Evolutionary conservation across 2,888 invertebrate species (phyloP), one percentile per base, ranked within the genome.

Genomic region (Bembecia ichneumoniformis): DNA sequence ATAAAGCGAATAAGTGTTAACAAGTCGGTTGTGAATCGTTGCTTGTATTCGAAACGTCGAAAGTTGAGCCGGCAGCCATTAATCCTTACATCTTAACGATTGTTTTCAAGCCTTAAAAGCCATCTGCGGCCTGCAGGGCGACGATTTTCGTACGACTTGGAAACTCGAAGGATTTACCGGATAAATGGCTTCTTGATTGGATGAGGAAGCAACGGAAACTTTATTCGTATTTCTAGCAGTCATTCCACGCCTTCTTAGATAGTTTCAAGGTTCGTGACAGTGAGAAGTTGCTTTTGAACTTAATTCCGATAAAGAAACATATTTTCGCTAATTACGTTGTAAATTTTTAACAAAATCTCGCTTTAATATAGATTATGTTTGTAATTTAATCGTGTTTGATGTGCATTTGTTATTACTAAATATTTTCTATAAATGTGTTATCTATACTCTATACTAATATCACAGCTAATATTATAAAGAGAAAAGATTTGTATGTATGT

Each of bases 61-160:
- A 57, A 58, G 56, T 57, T 51, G 56, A 59, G 56, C 55, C 52
- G 60, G 48, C 46, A 40, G 52, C 67, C 64, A 74, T 77, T 74
- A 75, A 74, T 75, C 71, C 66, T 57, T 53, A 62, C 60, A 64
- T 67, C 68, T 71, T 75, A 77, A 76, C 71, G 74, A 74, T 75
- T 74, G 76, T 76, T 77, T 72, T 68, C 69, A 68, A 76, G 74
- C 69, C 67, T 76, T 76, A 70, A 71, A 71, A 71, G 68, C 73
- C 74, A 77, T 77, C 76, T 75, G 77, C 58, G 73, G 74, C 62
- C 54, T 51, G 56, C 55, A 17, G 54, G 61, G 63, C 60, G 68
- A 65, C 64, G 59, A 60, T 56, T 68, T 68, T 60, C 58, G 52
- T 52, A 49, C 56, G 58, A 69, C 64, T 68, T 64, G 51, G 52